Base-by-base conservation (phyloP, 2,888 invertebrate species). In the Malthinus seriepunctatus region DNA sequence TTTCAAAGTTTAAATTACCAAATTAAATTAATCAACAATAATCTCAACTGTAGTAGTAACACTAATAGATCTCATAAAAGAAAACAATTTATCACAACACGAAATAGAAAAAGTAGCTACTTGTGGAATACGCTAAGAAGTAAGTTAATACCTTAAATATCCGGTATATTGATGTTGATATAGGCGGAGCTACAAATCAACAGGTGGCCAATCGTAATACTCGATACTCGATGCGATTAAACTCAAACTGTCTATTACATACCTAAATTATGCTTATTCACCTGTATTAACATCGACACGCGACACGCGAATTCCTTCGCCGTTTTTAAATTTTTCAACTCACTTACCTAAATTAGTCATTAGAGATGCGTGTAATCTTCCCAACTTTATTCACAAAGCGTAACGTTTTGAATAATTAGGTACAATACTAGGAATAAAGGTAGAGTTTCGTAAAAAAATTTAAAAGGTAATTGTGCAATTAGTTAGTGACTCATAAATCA, bases 161-260 rank as follows among this genome's bases (percentile, higher is more conserved):
- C 35, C 49, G 44, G 48, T 49, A 49, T 44, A 38, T 67, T 63
- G 65, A 64, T 67, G 69, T 70, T 68, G 64, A 72, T 42, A 42
- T 68, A 71, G 76, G 75, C 75, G 75, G 73, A 68, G 74, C 69
- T 52, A 65, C 62, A 60, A 68, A 23, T 67, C 77, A 75, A 77
- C 76, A 76, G 73, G 75, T 76, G 76, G 73, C 76, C 76, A 76
- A 76, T 76, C 66, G 67, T 63, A 55, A 58, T 55, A 51, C 53
- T 56, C 56, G 60, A 62, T 49, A 23, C 64, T 47, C 55, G 54
- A 54, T 61, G 51, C 62, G 62, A 66, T 66, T 63, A 62, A 66
- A 66, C 65, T 62, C 64, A 62, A 66, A 66, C 65, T 62, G 49
- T 59, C 56, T 51, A 61, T 60, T 61, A 64, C 55, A 58, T 23